phyloP scores from a whole-genome alignment of 2,797 vertebrate species.

The Sphenodon punctatus region DNA sequence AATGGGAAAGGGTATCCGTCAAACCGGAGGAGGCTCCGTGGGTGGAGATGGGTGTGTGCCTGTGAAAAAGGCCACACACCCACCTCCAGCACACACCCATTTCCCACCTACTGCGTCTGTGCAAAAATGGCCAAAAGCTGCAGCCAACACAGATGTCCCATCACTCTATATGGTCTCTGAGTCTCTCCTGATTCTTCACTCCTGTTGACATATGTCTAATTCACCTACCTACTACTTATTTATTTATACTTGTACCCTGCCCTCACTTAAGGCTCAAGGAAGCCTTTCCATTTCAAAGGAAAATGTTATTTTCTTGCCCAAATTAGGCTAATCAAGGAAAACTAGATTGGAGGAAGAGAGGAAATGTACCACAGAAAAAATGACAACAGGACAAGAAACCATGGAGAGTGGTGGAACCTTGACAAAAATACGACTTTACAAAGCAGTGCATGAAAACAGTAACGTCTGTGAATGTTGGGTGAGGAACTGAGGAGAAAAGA shows the following conservation, averaged over 20 bases:
- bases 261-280: no score
- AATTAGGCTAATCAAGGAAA: neutral
- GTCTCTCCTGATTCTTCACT: neutral
- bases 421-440: neutral
- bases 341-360: neutral
- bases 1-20: no score
- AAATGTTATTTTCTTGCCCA: neutral
- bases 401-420: neutral
- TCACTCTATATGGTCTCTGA: no score
- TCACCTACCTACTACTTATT: neutral
- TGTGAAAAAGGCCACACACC: no score
- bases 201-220: neutral
- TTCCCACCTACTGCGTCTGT: no score
- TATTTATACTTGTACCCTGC: no score
- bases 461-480: neutral
- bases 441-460: neutral
- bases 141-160: no score
- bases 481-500: neutral
- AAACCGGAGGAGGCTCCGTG: no score
- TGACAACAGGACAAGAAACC: neutral
- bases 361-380: neutral
- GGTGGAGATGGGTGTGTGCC: no score
- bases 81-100: no score
- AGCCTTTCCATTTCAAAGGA: slow-evolving; percentile 13
- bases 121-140: no score